These are phyloP conservation scores for Caenorhabditis inopinata DNA, from an alignment of 1,140 invertebrate species.

Conservation along the genomic window DNA sequence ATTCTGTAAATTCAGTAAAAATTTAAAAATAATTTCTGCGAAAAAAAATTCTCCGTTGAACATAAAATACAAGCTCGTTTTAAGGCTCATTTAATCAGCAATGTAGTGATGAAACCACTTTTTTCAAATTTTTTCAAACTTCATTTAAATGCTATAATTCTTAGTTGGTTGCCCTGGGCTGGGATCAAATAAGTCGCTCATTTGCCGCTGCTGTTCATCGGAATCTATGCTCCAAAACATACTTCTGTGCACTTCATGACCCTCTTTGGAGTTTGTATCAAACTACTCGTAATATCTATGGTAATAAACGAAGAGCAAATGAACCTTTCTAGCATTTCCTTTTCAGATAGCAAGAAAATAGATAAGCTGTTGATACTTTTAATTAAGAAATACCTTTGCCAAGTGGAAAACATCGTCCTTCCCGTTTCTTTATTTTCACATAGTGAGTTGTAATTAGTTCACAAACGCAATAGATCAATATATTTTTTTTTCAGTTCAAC, in stretches of 20 bases:
- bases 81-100: no score
- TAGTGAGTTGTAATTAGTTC: not conserved
- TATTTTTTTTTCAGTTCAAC: slow-evolving; percentile 12
- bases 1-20: no score
- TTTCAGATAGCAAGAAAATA: not conserved
- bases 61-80: no score
- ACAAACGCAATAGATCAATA: not conserved
- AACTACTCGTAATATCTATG: not conserved
- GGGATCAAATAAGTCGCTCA: not conserved
- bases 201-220: slow-evolving; percentile 10
- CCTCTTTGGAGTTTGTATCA: not conserved
- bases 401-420: slow-evolving; percentile 16
- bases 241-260: slow-evolving; percentile 15
- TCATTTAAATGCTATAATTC: no score
- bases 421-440: slow-evolving; percentile 20
- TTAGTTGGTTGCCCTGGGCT: slow-evolving; percentile 34
- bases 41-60: no score
- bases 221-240: not conserved
- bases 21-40: no score
- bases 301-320: not conserved
- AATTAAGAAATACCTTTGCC: slow-evolving; percentile 7
- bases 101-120: no score
- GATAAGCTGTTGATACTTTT: not conserved
- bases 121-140: no score
- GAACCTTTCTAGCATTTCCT: not conserved